Evolutionary conservation across 2,888 invertebrate species (phyloP).

Genomic region (Xestoiulus laeticollis): DNA sequence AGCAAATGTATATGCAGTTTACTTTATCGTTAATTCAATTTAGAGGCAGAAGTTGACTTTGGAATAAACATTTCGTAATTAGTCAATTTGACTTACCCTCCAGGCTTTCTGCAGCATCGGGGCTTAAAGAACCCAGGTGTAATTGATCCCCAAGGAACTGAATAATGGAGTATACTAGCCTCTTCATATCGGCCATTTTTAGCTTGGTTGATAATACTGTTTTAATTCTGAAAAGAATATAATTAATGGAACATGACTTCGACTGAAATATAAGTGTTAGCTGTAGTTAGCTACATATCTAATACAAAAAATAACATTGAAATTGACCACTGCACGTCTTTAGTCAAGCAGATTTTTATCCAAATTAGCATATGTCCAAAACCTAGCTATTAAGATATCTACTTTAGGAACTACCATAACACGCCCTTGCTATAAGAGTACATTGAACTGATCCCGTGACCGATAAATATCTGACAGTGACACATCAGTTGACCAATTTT

Average conservation of each 20-base stretch:
- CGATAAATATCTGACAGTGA: background rate
- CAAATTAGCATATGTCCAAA: too few relatives aligned
- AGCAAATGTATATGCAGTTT: background rate
- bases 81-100: conserved; percentile 68
- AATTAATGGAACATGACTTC: background rate
- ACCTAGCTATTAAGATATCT: background rate
- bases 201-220: background rate
- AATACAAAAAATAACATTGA: background rate
- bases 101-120: conserved; percentile 76
- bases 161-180: conserved; percentile 66
- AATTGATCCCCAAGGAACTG: conserved; percentile 67
- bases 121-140: conserved; percentile 61
- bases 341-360: background rate
- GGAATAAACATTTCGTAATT: background rate
- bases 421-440: background rate
- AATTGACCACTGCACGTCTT: background rate
- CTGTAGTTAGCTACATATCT: background rate
- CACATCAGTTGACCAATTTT: background rate
- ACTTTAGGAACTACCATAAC: background rate
- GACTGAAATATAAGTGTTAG: background rate
- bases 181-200: conserved; percentile 61
- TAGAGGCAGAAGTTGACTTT: too few relatives aligned
- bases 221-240: background rate
- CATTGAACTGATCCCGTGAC: background rate
- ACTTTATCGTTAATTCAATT: conserved; percentile 1